Base-by-base conservation (phyloP, 2,113 vertebrate species). In the Mystacornis crossleyi region DNA sequence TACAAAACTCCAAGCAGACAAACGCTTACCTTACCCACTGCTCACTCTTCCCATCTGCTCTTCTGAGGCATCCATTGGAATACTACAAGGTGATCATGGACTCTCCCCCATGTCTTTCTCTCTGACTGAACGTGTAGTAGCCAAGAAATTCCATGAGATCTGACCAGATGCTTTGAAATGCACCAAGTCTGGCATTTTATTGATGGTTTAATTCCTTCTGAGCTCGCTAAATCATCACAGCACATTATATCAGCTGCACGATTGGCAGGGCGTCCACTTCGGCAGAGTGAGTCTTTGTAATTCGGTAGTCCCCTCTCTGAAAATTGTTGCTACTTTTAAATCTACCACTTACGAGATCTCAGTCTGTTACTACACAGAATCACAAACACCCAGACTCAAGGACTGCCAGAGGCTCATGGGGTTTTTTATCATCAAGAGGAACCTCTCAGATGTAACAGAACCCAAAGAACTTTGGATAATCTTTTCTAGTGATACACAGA, bases 251-350 rank as follows among this genome's bases (percentile, higher is more conserved):
- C 86, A 79, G 75, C 65, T 0, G 0, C 81, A 87, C 58, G 82
- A 87, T 48, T 75, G 60, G 90, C 80, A 93, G 86, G 42, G 55
- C 5, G 1, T 92, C 91, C 80, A 77, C 75, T 95, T 86, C 88
- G 92, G 82, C 87, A 83, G 74, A 86, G 69, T 14, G 18, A 4
- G 1, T 65, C 38, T 74, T 79, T 79, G 51, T 40, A 40, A 82
- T 94, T 58, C 87, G 36, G 69, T 95, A 92, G 55, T 81, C 48
- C 18, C 17, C 42, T 91, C 91, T 58, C 65, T n/a, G 55, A 87
- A 77, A 95, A 92, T 31, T 48, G 36, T 67, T 95, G 72, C 73
- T 66, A 45, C 57, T 74, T 96, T 94, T 95, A 83, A 90, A 67
- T 73, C 36, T 80, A 42, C 73, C 65, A 62, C 28, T 95, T 81